Evolutionary conservation across 37 sponge, comb jelly and placozoan genomes (phyloP), one percentile per base, ranked within the genome.

Genomic region (Halisarca cf. caerulea): DNA sequence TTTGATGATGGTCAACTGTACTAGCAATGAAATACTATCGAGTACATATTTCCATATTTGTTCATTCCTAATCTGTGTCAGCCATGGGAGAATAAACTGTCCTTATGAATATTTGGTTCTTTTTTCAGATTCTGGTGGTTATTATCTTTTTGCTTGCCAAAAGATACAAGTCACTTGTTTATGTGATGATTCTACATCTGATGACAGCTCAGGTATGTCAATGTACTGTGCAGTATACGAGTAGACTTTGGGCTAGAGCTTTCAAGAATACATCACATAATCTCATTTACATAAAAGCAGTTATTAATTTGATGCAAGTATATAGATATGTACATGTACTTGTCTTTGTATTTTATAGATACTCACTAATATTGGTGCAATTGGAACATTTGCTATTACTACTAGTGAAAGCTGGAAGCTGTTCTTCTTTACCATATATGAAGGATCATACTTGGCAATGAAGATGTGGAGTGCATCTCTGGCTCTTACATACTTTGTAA

Each of bases 121-220:
- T 14, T 47, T 27, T 59, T 0, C 81, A 90, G 90, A 64, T 64
- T 24, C 78, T 62, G 58, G 86, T 90, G n/a, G 83, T 86, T 59
- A 24, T 78, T n/a, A 39, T 90, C 40, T 90, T 90, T 37, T 28
- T 90, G 38, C 15, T 83, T 21, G 78, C 91, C 15, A 66, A 66
- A 38, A 47, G 91, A 20, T 86, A 86, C 73, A 75, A 82, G 5
- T 90, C 91, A 9, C 83, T 61, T 60, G 24, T 78, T 0, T 83
- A 90, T 66, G 79, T 86, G 21, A 59, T 90, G 24, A 70, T 90
- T 25, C 82, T 90, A 73, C 91, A 90, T 68, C 45, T 86, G 11
- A 90, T 90, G 79, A 79, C 43, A 53, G 91, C 91, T 11, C 39
- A 71, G 87, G 91, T 90, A n/a, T n/a, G n/a, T n/a, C n/a, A n/a